Evolutionary conservation across 2,888 invertebrate species (phyloP), one percentile per base, ranked within the genome.

Genomic region (Apantesis nais): DNA sequence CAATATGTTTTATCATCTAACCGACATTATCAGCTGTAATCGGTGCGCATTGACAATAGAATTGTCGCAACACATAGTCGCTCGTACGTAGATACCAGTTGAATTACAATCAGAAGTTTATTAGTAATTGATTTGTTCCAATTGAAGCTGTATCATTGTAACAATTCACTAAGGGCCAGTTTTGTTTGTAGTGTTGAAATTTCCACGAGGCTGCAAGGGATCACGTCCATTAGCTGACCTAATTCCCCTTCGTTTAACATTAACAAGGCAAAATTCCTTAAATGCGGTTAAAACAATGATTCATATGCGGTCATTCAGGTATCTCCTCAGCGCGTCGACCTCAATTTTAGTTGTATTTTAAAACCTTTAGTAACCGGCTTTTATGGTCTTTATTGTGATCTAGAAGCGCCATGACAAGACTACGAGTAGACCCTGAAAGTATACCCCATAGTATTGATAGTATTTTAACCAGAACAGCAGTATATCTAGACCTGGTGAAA

Each of bases 1-100:
- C 34, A 41, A 71, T 71, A 70, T 58, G 48, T 74, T 74, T 74
- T 76, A 78, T 72, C 64, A 29, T 37, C 37, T 62, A 55, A 25
- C 14, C 14, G 39, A 63, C 48, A 70, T 78, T 77, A 81, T 80
- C 77, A 77, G 75, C 75, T 70, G 79, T 85, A 85, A 87, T 87
- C 83, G 82, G 87, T 87, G 83, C 84, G 85, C 85, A 86, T 88
- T 88, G 77, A 78, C 74, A 84, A 85, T 83, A 81, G 80, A 86
- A 85, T 84, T 86, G 89, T 88, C 84, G 86, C 88, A 88, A 89
- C 14, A 58, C 55, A 25, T 83, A 71, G 39, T 67, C 67, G 86
- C 84, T 85, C 84, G 79, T 80, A 81, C 85, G 84, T 84, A 83
- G 74, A 71, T 74, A 67, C 60, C 66, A 74, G 70, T 78, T 85